Evolutionary conservation across 2,797 vertebrate genomes (phyloP), one percentile per base, ranked within the genome.

Genomic region (Emydoidea blandingii): DNA sequence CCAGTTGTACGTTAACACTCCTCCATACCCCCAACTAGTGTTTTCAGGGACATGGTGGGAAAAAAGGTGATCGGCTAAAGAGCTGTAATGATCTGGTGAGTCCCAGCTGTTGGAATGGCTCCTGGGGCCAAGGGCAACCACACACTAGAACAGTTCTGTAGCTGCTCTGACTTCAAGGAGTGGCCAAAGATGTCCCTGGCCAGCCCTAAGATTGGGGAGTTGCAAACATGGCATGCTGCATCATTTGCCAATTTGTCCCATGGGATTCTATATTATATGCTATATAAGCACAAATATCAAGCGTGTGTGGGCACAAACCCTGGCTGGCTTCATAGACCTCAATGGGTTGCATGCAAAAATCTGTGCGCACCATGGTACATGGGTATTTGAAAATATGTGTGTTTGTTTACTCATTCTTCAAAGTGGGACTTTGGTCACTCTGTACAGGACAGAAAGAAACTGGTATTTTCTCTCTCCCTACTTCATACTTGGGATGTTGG

Each of bases 321-420:
- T 56, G 44, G 8, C 65, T 54, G 14, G 3, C 41, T 90, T 4
- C 11, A 31, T 41, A 27, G 1, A n/a, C 79, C 41, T 72, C 11
- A 85, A 9, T 37, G 1, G 5, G 74, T 90, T 83, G 31, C n/a
- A 3, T 68, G 27, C 18, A 52, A 91, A 79, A 50, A 21, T 25
- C 1, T 1, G 2, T 37, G 16, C 3, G 8, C n/a, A 1, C 74
- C 89, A 50, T 57, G 57, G 88, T 31, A 86, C 41, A n/a, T 6
- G 21, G 0, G 1, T 34, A 31, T 81, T 83, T 86, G 68, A 87
- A 95, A 95, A 88, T 49, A 56, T 2, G 25, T 86, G 8, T 23
- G 52, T 89, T 85, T 92, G 56, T 86, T 81, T 91, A 44, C 37
- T 90, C 81, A 16, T 83, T 79, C 79, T 85, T 95, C 37, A n/a